A percentile compares a stretch with the other conserved stretches of the same genome.
Conservation (phyloP, 2,797 vertebrate genomes). For the Anguilla megastoma region DNA sequence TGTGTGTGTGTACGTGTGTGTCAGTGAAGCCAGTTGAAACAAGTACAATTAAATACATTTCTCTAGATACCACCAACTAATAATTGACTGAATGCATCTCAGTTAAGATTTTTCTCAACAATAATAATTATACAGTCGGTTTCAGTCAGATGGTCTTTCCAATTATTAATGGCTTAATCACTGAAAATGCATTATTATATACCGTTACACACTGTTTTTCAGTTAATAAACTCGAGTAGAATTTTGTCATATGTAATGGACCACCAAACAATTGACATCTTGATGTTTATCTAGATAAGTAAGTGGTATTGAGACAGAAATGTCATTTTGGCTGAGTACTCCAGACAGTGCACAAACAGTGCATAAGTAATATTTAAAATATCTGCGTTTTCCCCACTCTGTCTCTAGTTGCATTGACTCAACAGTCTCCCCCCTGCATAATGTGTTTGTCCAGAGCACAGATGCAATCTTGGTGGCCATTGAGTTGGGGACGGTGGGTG, state of each 20-base stretch:
- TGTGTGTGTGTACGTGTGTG: not conserved
- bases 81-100: not conserved
- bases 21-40: not conserved
- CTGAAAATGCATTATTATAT: not conserved
- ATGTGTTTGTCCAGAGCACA: slow-evolving; percentile 74
- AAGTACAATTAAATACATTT: not conserved
- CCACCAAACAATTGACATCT: not conserved
- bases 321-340: not conserved
- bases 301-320: not conserved
- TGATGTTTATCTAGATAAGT: not conserved
- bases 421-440: not conserved
- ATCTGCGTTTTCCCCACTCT: not conserved
- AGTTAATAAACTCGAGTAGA: not conserved
- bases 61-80: not conserved
- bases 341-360: not conserved
- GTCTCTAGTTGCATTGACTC: not conserved
- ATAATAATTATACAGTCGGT: not conserved
- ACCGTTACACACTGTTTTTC: not conserved
- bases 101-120: not conserved
- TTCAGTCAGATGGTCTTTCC: not conserved
- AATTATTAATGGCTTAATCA: not conserved
- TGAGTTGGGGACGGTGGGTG: slow-evolving; percentile 95
- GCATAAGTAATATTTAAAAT: not conserved
- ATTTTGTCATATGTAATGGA: not conserved
- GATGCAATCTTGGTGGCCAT: slow-evolving; percentile 96